These are phyloP conservation scores for Periphyllus acericola DNA, from an alignment of 2,888 invertebrate genomes.

Conservation along the genomic window DNA sequence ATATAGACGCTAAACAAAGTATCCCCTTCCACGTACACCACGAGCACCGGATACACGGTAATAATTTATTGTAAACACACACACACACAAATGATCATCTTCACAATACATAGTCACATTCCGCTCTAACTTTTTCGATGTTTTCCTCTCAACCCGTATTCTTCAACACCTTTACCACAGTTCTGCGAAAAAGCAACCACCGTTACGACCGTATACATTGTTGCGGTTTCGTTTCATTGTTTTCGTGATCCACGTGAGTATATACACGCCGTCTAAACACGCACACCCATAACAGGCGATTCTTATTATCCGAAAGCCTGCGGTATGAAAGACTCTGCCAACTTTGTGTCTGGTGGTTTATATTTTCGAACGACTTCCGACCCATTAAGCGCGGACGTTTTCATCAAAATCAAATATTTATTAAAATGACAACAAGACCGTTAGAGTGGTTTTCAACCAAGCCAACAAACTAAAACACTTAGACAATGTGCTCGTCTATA, in stretches of 20 bases:
- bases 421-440: neutral
- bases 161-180: neutral
- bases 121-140: neutral
- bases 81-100: neutral
- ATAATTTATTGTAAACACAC: neutral
- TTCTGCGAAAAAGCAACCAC: neutral
- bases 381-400: slow-evolving; percentile 1
- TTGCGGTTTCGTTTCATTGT: neutral
- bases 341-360: neutral
- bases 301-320: neutral
- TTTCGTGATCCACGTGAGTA: neutral
- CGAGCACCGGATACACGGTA: neutral
- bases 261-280: neutral
- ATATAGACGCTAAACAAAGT: neutral
- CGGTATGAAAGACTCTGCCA: neutral
- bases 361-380: neutral
- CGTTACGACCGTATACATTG: neutral
- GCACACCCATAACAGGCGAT: neutral
- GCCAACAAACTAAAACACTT: slow-evolving; percentile 7
- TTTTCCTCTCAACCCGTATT: neutral
- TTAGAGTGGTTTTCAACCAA: neutral
- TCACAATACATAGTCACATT: neutral
- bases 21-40: neutral
- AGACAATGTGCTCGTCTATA: neutral
- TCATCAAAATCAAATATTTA: slow-evolving; percentile 32